Base-by-base conservation (phyloP, 1,140 invertebrate species). In the Scaptomyza montana region DNA sequence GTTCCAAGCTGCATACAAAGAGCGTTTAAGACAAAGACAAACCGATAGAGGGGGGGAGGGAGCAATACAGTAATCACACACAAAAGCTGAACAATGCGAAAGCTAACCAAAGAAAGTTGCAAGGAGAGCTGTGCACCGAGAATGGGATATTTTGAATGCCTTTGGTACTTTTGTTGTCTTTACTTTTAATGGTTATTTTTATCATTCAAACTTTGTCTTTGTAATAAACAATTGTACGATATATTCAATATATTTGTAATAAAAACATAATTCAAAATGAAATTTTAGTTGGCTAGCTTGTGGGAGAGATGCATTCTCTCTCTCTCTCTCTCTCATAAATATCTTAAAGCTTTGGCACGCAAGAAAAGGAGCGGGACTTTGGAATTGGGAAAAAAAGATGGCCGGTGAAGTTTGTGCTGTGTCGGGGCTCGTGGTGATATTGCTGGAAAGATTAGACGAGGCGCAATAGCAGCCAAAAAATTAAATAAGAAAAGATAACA, bases 401-500 rank as follows among this genome's bases (percentile, higher is more conserved):
- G 16, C 16, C 16, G 16, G 16, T 16, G 16, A 16, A 16, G 16
- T 16, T 30, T 21, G 45, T 33, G 36, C 53, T 41, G 33, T 62
- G 16, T 21, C 16, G 50, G 39, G 46, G 30, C 65, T 84, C 80
- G 81, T 85, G 81, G 87, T 87, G 82, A 86, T 86, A 86, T 82
- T 79, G 78, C 78, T 80, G 82, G 75, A 74, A 80, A 86, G 82
- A 86, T 86, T 87, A 86, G 82, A 78, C 39, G 39, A 72, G 67
- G 66, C 65, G 73, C 82, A 87, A 80, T 80, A 77, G 77, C 81
- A 80, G 70, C 81, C 81, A 78, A 87, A 86, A 46, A 86, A 86
- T 86, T 86, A 86, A 86, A 86, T 87, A 86, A 87, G 82, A 86
- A 86, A 64, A 86, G 82, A 86, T 86, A 86, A 86, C 84, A 87